Conservation (phyloP, 2,888 invertebrate genomes). For the Dysmachus trigonus region DNA sequence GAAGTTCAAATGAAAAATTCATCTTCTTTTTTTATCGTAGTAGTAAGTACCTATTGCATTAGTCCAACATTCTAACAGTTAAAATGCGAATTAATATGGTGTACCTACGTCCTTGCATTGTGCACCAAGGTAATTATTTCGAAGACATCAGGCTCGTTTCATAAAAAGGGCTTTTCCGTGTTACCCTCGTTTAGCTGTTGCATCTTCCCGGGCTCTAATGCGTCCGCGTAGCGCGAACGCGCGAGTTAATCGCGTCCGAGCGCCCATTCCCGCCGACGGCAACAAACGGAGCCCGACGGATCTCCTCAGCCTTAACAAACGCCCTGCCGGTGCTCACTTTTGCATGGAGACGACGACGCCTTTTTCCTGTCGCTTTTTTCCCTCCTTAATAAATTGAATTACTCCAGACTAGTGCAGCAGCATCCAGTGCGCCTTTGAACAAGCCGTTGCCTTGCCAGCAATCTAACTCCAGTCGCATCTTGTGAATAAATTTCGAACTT, state of each 20-base stretch:
- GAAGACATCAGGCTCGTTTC: not conserved
- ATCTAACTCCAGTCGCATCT: conserved; percentile 29
- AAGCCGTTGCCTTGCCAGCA: conserved; percentile 20
- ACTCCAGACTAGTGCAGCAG: conserved; percentile 2
- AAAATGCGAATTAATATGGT: not conserved
- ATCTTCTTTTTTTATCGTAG: too few relatives aligned
- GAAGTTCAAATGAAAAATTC: too few relatives aligned
- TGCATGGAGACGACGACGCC: conserved; percentile 21
- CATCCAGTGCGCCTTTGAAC: conserved; percentile 27
- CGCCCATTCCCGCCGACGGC: not conserved
- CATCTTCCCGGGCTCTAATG: not conserved
- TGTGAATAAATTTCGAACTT: conserved; percentile 36
- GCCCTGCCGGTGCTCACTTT: not conserved
- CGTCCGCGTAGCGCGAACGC: not conserved
- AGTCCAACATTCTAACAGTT: not conserved
- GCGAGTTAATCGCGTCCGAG: not conserved
- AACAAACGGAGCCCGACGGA: not conserved
- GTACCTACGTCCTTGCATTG: not conserved
- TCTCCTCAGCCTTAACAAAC: not conserved
- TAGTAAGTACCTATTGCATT: not conserved
- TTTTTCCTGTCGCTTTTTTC: conserved; percentile 2
- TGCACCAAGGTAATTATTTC: not conserved
- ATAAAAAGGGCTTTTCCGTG: not conserved
- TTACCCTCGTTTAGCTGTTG: not conserved
- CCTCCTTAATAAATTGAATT: conserved; percentile 31